Conservation (phyloP, 2,113 vertebrate genomes). For the rabbit (Oryctolagus cuniculus) region mOryCun1.1 NC_091445.1:26124001-26124500, state of each 20-base stretch:
- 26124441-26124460: conserved; percentile 27
- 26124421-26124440: background rate
- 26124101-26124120: background rate
- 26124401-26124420: background rate
- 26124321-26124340: background rate
- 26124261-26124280: background rate
- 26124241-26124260: background rate
- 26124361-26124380: conserved; percentile 38
- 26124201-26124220: background rate
- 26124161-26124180: background rate
- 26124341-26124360: background rate
- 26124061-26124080: background rate
- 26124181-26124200: background rate
- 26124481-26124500: conserved; percentile 35
- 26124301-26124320: conserved; percentile 15
- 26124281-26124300: conserved; percentile 8
- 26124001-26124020: background rate
- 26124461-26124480: conserved; percentile 24
- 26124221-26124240: background rate
- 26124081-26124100: background rate
- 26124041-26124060: background rate
- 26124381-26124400: background rate
- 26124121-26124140: background rate
- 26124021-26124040: background rate
- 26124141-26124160: background rate